Conservation (phyloP, 1,140 invertebrate genomes). For the Atta colombica region DNA sequence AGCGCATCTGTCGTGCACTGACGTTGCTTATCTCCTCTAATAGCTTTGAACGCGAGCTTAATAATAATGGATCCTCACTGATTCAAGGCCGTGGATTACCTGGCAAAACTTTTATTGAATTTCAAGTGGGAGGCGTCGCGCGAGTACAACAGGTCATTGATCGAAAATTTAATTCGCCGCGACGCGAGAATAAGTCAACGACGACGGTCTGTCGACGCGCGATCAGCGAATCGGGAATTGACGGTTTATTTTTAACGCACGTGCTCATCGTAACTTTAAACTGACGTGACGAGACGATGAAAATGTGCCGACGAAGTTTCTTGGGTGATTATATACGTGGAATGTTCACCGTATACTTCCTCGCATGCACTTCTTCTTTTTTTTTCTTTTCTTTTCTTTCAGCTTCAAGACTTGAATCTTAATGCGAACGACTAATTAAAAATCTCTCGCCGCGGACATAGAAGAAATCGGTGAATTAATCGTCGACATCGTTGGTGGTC, state of each 20-base stretch:
- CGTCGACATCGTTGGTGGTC: conserved; percentile 57
- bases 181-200: conserved; percentile 21
- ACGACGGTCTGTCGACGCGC: background rate
- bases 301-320: conserved; percentile 21
- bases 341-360: conserved; percentile 4
- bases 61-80: conserved; percentile 64
- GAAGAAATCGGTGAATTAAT: conserved; percentile 59
- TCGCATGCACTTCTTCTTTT: background rate
- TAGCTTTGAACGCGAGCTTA: conserved; percentile 49
- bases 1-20: conserved; percentile 2
- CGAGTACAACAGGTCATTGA: conserved; percentile 59
- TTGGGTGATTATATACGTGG: conserved; percentile 3
- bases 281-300: background rate
- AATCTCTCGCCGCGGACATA: conserved; percentile 34
- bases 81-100: conserved; percentile 67
- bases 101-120: conserved; percentile 69
- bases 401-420: conserved; percentile 9
- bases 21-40: conserved; percentile 42
- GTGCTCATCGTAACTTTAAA: background rate
- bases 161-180: conserved; percentile 58
- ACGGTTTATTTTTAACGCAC: conserved; percentile 9
- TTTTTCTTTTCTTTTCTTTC: background rate
- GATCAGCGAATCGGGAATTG: conserved; percentile 23
- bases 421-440: conserved; percentile 52
- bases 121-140: conserved; percentile 33